phyloP scores from a whole-genome alignment of 2,797 vertebrate genomes.

The Myotis planiceps region DNA sequence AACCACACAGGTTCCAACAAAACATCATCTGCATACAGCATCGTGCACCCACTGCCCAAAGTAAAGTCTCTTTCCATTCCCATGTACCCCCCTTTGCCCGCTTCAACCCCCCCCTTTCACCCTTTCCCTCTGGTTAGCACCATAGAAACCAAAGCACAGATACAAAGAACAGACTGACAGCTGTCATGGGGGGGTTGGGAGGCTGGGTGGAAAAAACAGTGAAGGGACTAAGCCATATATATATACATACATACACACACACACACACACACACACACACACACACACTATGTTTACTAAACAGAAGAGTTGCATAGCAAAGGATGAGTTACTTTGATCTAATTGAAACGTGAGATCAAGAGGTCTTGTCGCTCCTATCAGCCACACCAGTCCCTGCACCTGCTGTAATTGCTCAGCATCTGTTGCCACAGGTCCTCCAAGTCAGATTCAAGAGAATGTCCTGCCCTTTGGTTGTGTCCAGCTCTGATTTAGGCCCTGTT shows the following conservation, averaged over 20 bases:
- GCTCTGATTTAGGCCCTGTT: background rate
- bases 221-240: background rate
- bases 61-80: background rate
- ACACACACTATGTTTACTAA: background rate
- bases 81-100: background rate
- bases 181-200: background rate
- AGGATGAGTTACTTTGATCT: slow-evolving; percentile 34
- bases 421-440: background rate
- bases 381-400: background rate
- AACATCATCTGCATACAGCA: background rate
- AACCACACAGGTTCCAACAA: background rate
- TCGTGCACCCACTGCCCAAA: background rate
- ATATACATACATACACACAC: no score
- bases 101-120: background rate
- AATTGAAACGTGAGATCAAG: background rate
- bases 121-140: background rate
- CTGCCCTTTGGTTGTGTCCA: background rate
- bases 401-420: background rate
- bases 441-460: background rate
- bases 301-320: slow-evolving; percentile 31
- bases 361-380: background rate
- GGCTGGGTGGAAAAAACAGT: background rate
- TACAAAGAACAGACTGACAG: background rate
- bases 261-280: no score
- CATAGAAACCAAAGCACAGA: background rate